Evolutionary conservation across 1,140 invertebrate species (phyloP).

Genomic region (Brachionus manjavacas): DNA sequence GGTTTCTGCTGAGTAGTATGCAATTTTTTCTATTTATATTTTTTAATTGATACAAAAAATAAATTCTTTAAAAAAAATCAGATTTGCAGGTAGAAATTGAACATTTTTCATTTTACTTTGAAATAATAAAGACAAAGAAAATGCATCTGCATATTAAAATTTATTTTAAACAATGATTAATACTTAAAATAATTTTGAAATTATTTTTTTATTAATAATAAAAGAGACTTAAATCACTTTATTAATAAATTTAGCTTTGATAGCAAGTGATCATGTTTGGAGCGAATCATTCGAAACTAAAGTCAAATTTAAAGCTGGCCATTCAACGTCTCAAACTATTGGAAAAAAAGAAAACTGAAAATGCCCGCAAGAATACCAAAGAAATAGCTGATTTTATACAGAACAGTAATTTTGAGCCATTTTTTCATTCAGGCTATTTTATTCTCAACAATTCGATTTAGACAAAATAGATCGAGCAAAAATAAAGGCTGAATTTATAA

Average conservation of each 20-base stretch:
- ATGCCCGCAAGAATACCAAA: constrained; percentile 37
- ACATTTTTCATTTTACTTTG: no score
- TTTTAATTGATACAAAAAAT: no score
- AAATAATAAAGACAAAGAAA: neutral
- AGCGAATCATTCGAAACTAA: constrained; percentile 84
- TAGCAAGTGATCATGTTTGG: neutral
- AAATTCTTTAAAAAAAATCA: no score
- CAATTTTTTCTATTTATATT: no score
- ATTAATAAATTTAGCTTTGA: neutral
- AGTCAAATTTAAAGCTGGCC: constrained; percentile 85
- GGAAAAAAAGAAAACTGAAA: constrained; percentile 84
- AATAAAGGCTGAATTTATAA: constrained; percentile 95
- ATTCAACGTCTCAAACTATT: constrained; percentile 88
- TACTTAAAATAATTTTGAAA: neutral
- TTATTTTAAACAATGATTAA: neutral
- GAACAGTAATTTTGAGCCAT: constrained; percentile 13
- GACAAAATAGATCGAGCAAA: constrained; percentile 82
- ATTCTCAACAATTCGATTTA: constrained; percentile 61
- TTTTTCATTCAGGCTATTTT: neutral
- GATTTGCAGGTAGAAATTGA: no score
- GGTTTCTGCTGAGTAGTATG: no score
- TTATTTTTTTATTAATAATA: neutral
- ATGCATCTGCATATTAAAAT: neutral
- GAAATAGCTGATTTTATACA: constrained; percentile 40
- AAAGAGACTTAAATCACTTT: neutral